Conservation (phyloP, 2,113 vertebrate species). For the Zosterops japonicus region DNA sequence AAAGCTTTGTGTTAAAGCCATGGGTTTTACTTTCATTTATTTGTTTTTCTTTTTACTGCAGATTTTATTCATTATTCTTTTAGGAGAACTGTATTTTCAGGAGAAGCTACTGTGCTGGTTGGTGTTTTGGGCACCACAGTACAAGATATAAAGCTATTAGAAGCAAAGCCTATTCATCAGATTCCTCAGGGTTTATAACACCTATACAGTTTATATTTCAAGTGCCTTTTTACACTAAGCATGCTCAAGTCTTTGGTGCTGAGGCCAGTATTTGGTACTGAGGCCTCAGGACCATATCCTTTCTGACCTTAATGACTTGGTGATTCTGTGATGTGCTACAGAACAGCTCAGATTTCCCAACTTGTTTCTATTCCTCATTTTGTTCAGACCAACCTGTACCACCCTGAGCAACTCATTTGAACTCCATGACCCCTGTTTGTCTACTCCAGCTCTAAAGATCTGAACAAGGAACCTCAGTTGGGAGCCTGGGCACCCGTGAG, state of each 20-base stretch:
- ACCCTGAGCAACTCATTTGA: background rate
- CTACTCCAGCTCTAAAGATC: background rate
- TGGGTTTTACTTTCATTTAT: rapidly evolving
- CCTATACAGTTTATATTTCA: background rate
- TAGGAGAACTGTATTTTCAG: background rate
- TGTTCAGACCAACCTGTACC: background rate
- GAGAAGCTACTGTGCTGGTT: rapidly evolving
- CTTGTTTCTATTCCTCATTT: background rate
- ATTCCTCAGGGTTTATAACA: background rate
- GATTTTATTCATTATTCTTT: background rate
- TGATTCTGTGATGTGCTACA: background rate
- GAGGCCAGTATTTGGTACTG: background rate
- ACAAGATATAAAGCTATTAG: background rate
- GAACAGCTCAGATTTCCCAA: background rate
- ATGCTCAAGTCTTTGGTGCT: background rate
- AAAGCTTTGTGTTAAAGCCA: background rate
- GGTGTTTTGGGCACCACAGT: background rate
- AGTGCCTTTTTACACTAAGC: background rate
- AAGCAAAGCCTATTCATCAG: background rate
- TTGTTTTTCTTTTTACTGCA: background rate
- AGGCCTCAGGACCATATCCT: background rate
- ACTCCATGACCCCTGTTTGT: background rate
- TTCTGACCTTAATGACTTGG: background rate
- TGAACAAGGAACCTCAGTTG: background rate
- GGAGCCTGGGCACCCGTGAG: background rate